Conservation (phyloP, 2,888 invertebrate genomes). For the Cryptocephalus moraei region DNA sequence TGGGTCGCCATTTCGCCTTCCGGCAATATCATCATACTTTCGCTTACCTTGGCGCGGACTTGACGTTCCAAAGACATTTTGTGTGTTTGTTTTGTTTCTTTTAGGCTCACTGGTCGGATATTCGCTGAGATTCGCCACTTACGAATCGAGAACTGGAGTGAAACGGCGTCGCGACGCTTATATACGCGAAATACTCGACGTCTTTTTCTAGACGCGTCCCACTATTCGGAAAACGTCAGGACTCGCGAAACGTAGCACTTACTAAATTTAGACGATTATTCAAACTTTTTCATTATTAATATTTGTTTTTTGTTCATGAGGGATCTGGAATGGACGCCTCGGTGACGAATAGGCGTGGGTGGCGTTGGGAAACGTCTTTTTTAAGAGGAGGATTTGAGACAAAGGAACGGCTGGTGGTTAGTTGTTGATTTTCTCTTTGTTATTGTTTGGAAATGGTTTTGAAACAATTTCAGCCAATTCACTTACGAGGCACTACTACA, state of each 20-base stretch:
- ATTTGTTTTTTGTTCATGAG: not conserved
- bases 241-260: slow-evolving; percentile 7
- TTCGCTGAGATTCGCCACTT: slow-evolving; percentile 18
- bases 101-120: slow-evolving; percentile 15
- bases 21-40: too few relatives aligned
- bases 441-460: too few relatives aligned
- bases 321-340: too few relatives aligned
- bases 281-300: slow-evolving; percentile 21
- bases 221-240: slow-evolving; percentile 5
- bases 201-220: slow-evolving; percentile 14
- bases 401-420: too few relatives aligned
- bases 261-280: slow-evolving; percentile 37
- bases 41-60: slow-evolving; percentile 76
- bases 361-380: too few relatives aligned
- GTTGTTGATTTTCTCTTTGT: too few relatives aligned
- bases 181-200: slow-evolving; percentile 24
- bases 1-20: too few relatives aligned
- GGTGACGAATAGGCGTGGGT: too few relatives aligned
- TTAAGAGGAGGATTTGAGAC: too few relatives aligned
- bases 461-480: too few relatives aligned
- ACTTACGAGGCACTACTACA: too few relatives aligned
- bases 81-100: slow-evolving; percentile 13
- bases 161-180: slow-evolving; percentile 28
- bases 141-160: slow-evolving; percentile 26
- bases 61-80: slow-evolving; percentile 86